Percentiles rank a stretch among this genome's conserved stretches.
Conservation (phyloP, 2,888 invertebrate species). For the Lomographa bimaculata region DNA sequence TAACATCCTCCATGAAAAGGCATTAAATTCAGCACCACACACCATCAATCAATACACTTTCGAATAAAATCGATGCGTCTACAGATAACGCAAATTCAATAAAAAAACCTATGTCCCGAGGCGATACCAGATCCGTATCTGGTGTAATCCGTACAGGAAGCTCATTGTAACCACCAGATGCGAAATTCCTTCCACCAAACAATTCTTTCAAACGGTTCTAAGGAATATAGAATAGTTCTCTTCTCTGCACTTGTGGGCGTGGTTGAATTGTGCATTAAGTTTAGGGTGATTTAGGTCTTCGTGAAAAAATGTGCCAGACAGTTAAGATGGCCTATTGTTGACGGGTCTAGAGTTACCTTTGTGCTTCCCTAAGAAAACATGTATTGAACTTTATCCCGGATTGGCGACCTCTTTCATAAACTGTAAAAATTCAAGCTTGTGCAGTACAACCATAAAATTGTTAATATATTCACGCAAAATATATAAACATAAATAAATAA, state of each 20-base stretch:
- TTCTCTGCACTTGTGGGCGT: conserved; percentile 69
- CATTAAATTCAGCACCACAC: conserved; percentile 28
- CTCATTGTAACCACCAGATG: conserved; percentile 76
- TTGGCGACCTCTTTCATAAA: neutral
- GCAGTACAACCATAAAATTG: no score
- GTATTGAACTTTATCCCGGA: conserved; percentile 7
- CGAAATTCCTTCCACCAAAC: conserved; percentile 66
- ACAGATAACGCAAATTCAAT: conserved; percentile 59
- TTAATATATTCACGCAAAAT: no score
- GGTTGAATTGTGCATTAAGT: conserved; percentile 61
- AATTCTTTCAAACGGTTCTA: conserved; percentile 37
- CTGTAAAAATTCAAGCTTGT: no score
- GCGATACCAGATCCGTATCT: conserved; percentile 74
- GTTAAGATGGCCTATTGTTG: conserved; percentile 28
- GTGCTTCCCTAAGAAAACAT: conserved; percentile 25
- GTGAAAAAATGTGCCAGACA: conserved; percentile 32
- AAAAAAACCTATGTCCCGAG: conserved; percentile 57
- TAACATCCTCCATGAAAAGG: conserved; percentile 29
- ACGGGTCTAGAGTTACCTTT: conserved; percentile 34
- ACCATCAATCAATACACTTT: conserved; percentile 46
- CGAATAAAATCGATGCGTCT: conserved; percentile 49
- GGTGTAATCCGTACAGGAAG: conserved; percentile 79
- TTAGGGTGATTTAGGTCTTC: conserved; percentile 53
- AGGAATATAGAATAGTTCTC: conserved; percentile 40
- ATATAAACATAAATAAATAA: no score